Conservation (phyloP, 2,113 vertebrate species). For the Potamarius usumacintae region DNA sequence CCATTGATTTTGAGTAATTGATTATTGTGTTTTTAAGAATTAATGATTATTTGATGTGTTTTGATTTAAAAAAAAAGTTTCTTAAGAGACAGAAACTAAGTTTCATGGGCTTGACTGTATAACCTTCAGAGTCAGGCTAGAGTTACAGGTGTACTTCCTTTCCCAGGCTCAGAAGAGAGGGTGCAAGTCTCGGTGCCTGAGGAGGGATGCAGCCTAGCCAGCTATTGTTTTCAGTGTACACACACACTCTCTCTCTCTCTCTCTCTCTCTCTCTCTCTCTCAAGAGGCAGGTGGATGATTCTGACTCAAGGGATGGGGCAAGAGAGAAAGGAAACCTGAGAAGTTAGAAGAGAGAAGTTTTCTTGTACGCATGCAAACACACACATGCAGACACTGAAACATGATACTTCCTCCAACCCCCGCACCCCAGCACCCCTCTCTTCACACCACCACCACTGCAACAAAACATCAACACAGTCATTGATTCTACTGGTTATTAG, state of each 20-base stretch:
- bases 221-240: slow-evolving; percentile 48
- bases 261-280: slow-evolving; percentile 31
- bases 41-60: background rate
- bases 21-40: background rate
- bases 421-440: slow-evolving; percentile 36
- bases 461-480: slow-evolving; percentile 32
- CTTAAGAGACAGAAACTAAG: slow-evolving; percentile 23
- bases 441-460: slow-evolving; percentile 39
- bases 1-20: background rate
- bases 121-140: slow-evolving; percentile 51
- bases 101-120: slow-evolving; percentile 36
- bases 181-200: slow-evolving; percentile 52
- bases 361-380: slow-evolving; percentile 13
- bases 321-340: slow-evolving; percentile 61
- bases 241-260: slow-evolving; percentile 27
- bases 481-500: slow-evolving; percentile 32
- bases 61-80: background rate
- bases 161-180: slow-evolving; percentile 52
- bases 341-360: slow-evolving; percentile 51
- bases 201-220: slow-evolving; percentile 46
- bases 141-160: slow-evolving; percentile 61
- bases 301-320: slow-evolving; percentile 41
- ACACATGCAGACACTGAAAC: slow-evolving; percentile 38
- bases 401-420: slow-evolving; percentile 46
- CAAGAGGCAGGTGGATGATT: slow-evolving; percentile 49